Conservation (phyloP, 2,113 vertebrate species). For the Triplophysa tibetana region DNA sequence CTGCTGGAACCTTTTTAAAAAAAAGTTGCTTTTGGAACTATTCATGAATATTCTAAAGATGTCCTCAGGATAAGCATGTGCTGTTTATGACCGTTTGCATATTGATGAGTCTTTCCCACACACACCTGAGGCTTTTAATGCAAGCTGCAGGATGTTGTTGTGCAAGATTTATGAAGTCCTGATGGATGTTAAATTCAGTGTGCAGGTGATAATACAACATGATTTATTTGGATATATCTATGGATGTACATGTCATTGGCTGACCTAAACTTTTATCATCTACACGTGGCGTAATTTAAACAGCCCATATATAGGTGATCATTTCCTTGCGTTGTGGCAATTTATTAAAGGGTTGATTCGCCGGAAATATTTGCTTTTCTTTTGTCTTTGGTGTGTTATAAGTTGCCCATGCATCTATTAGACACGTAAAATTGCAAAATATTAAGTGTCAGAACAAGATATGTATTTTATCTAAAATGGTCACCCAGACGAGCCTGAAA, state of each 20-base stretch:
- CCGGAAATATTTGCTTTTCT: no score
- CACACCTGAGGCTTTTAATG: neutral
- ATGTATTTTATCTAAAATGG: no score
- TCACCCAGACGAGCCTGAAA: no score
- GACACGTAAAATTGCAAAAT: no score
- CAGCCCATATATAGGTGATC: neutral
- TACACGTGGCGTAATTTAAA: neutral
- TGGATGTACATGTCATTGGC: neutral
- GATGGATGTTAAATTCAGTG: neutral
- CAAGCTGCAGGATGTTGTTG: neutral
- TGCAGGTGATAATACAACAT: neutral
- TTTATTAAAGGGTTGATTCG: no score
- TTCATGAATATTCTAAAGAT: neutral
- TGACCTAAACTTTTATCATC: neutral
- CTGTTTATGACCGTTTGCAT: constrained; percentile 18
- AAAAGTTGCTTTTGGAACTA: neutral
- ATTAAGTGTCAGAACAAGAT: no score
- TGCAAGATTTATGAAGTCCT: neutral
- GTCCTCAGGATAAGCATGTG: constrained; percentile 1
- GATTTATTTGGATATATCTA: neutral
- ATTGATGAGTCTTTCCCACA: constrained; percentile 4
- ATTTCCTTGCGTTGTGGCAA: no score
- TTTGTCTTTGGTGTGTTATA: no score
- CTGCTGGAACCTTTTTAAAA: neutral
- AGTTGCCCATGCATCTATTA: no score